Evolutionary conservation across 2,888 invertebrate species (phyloP).

Genomic region (Thymelicus sylvestris): DNA sequence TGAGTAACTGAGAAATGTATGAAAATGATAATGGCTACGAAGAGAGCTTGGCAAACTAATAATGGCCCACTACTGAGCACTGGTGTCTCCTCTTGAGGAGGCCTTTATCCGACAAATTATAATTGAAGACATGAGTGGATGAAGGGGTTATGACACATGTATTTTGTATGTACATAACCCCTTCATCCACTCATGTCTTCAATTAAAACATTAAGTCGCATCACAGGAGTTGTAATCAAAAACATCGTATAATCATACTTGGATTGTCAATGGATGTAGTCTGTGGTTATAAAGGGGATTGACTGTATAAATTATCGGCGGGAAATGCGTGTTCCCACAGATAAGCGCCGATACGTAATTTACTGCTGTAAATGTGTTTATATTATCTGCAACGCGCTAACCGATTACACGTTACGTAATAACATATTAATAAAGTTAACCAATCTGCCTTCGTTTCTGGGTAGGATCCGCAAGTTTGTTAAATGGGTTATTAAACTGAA

Average conservation of each 20-base stretch:
- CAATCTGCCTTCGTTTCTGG: no score
- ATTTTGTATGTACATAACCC: no score
- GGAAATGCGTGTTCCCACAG: slow-evolving; percentile 42
- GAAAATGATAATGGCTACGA: no score
- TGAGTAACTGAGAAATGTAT: no score
- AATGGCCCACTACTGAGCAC: no score
- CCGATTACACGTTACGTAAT: slow-evolving; percentile 9
- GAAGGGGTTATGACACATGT: no score
- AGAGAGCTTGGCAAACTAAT: no score
- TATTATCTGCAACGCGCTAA: slow-evolving; percentile 20
- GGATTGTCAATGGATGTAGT: neutral
- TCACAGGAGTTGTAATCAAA: neutral
- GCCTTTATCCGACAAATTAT: neutral
- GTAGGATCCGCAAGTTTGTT: no score
- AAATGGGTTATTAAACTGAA: no score
- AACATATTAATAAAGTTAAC: slow-evolving; percentile 9
- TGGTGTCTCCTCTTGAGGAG: no score
- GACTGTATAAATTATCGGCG: slow-evolving; percentile 23
- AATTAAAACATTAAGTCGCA: neutral
- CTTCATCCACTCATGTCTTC: no score
- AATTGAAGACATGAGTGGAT: no score
- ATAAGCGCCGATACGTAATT: slow-evolving; percentile 45
- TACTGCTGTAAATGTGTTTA: slow-evolving; percentile 37
- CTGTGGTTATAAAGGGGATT: slow-evolving; percentile 17
- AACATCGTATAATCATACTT: neutral